Evolutionary conservation across 64 coral and sea anemone species (phyloP).

Genomic region (Exaiptasia diaphana): DNA sequence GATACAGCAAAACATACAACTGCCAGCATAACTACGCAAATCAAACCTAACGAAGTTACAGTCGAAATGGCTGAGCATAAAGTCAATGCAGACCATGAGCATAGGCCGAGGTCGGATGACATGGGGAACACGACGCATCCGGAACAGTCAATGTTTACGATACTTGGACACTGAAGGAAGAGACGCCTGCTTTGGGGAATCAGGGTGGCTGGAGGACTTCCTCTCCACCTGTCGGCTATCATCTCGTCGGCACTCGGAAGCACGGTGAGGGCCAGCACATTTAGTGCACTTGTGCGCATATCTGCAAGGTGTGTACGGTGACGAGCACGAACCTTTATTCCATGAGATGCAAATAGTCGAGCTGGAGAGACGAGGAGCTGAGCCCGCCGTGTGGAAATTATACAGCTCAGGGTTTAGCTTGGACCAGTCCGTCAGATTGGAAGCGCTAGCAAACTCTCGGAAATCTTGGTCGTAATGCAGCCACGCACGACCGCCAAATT

Average conservation of each 20-base stretch:
- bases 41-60: too few species aligned
- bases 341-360: slow-evolving; percentile 5
- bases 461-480: background rate
- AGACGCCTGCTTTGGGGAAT: too few species aligned
- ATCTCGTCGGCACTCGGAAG: slow-evolving; percentile 1
- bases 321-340: background rate
- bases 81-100: too few species aligned
- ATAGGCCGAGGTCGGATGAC: too few species aligned
- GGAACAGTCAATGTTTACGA: too few species aligned
- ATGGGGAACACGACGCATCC: too few species aligned
- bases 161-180: too few species aligned
- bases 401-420: background rate
- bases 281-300: background rate
- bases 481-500: slow-evolving; percentile 15
- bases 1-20: too few species aligned
- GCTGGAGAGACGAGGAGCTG: background rate
- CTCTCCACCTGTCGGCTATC: too few species aligned
- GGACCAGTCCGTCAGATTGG: slow-evolving; percentile 10
- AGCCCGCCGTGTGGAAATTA: slow-evolving; percentile 18
- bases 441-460: background rate
- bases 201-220: too few species aligned
- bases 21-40: too few species aligned
- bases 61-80: too few species aligned
- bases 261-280: slow-evolving; percentile 9
- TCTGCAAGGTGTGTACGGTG: background rate